These are phyloP conservation scores for Cygnus buccinator DNA, from an alignment of 2,113 vertebrate genomes.

Conservation along the genomic window DNA sequence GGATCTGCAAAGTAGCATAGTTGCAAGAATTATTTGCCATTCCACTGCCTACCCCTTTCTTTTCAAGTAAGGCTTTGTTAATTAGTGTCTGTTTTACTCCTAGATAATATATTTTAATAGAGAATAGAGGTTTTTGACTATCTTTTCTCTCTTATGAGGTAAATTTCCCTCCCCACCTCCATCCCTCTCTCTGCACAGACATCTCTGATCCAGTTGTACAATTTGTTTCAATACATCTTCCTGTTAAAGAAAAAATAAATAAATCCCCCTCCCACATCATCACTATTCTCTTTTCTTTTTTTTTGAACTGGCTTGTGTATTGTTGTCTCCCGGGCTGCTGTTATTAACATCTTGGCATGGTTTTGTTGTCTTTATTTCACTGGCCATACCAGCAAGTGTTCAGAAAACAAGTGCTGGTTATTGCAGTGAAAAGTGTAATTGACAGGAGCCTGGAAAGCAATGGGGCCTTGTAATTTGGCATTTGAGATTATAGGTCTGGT, in stretches of 20 bases:
- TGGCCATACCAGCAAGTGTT: background rate
- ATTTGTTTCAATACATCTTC: background rate
- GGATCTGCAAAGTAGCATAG: background rate
- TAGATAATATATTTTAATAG: too few species aligned
- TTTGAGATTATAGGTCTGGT: background rate
- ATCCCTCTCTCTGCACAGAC: background rate
- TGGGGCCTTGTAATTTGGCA: background rate
- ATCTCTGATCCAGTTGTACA: background rate
- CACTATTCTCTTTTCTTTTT: background rate
- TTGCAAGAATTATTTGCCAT: background rate
- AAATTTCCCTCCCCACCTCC: background rate
- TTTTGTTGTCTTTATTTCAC: background rate
- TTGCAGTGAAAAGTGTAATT: background rate
- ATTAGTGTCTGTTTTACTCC: background rate
- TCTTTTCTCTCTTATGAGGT: background rate
- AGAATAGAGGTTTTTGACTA: background rate
- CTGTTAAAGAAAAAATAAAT: background rate
- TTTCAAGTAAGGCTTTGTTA: background rate
- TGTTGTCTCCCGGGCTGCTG: background rate
- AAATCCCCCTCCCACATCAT: background rate
- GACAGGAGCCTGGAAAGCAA: background rate
- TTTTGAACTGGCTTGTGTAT: background rate
- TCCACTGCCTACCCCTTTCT: background rate
- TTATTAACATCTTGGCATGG: background rate
- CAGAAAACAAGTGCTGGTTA: background rate